Base-by-base conservation (phyloP, 64 coral and sea anemone genomes). In the Stichodactyla helianthus region DNA sequence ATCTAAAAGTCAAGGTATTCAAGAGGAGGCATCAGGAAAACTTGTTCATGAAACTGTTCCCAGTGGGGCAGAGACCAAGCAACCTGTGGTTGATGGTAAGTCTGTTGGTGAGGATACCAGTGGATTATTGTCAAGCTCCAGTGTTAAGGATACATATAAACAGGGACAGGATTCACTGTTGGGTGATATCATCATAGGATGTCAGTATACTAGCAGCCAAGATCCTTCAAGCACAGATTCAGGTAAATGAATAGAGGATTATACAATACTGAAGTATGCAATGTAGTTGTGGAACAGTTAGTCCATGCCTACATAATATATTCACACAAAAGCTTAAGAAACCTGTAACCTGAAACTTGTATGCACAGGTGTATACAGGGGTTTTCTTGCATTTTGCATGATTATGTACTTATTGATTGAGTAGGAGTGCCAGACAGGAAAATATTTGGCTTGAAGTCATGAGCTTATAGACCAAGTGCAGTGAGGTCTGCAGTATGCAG, bases 91-190 rank as follows among this genome's bases (percentile, higher is more conserved):
- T 18, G 16, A 50, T 81, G 16, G 35, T 22, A 44, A 81, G 50
- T 81, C 78, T 52, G 51, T 81, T n/a, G 78, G 78, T 0, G 50
- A 81, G 26, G 78, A 81, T 54, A 81, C 78, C 5, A n/a, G 78
- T 81, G n/a, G 31, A 28, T n/a, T 81, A 15, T 9, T 23, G 10
- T 74, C 68, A 74, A 74, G 68, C 11, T 31, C 25, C 10, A 20
- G 15, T 16, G 10, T 0, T 26, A 13, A 31, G 10, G 12, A 26
- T 13, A 31, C 68, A 13, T n/a, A 74, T 74, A 74, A 74, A 27
- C 68, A 27, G 68, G 27, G 68, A 74, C 20, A n/a, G 6, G 65
- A 71, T 6, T 26, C 65, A 71, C 20, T 23, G 10, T 11, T 1
- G 9, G 68, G 68, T 31, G 68, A 74, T 74, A 11, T 31, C 7